Evolutionary conservation across 35 echinoderm and acorn worm species (phyloP).

Genomic region (Heliocidaris erythrogramma): DNA sequence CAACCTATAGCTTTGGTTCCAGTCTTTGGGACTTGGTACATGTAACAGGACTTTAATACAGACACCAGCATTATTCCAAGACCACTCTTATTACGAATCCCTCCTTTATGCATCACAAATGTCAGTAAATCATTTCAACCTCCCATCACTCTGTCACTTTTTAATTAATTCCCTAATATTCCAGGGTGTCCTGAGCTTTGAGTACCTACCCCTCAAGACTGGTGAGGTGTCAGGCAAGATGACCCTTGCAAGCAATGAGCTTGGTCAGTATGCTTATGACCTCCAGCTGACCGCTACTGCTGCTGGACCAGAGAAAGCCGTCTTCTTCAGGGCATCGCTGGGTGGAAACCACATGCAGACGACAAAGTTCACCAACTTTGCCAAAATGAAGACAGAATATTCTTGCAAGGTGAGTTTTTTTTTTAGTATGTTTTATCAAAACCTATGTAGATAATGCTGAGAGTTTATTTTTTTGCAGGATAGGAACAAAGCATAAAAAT

Average conservation of each 20-base stretch:
- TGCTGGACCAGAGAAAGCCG: slow-evolving; percentile 96
- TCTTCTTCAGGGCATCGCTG: slow-evolving; percentile 88
- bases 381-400: slow-evolving; percentile 96
- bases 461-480: too few relatives aligned
- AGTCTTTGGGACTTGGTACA: too few relatives aligned
- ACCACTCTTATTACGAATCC: too few relatives aligned
- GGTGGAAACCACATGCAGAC: slow-evolving; percentile 77
- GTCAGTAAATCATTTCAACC: too few relatives aligned
- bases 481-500: too few relatives aligned
- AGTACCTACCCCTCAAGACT: slow-evolving; percentile 81
- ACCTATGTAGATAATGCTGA: too few relatives aligned
- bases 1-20: too few relatives aligned
- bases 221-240: slow-evolving; percentile 77
- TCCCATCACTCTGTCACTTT: too few relatives aligned
- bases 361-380: slow-evolving; percentile 90
- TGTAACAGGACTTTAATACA: too few relatives aligned
- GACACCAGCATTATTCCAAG: too few relatives aligned
- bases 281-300: slow-evolving; percentile 82
- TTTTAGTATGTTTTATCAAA: not conserved
- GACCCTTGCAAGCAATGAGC: slow-evolving; percentile 86
- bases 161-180: not conserved
- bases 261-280: slow-evolving; percentile 92
- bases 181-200: slow-evolving; percentile 88
- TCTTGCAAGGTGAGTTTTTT: slow-evolving; percentile 78
- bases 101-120: too few relatives aligned